Evolutionary conservation across 2,113 vertebrate genomes (phyloP).

Genomic region (Todiramphus chloris): DNA sequence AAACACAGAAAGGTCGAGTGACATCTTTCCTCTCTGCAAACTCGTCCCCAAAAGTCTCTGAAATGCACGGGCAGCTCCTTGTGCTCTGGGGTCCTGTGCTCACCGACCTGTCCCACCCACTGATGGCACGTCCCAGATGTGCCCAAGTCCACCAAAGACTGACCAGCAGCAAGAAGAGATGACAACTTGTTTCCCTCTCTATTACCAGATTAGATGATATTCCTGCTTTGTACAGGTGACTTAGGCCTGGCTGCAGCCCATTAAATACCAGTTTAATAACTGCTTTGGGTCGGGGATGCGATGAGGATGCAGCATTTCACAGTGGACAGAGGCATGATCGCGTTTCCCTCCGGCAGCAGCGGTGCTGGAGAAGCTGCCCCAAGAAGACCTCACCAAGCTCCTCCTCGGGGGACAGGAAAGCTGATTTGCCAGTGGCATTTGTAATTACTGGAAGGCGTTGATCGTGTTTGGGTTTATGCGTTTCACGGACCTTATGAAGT

Average conservation of each 20-base stretch:
- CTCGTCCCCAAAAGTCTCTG: not conserved
- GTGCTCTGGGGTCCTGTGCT: not conserved
- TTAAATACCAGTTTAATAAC: not conserved
- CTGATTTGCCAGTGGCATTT: not conserved
- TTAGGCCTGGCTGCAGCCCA: not conserved
- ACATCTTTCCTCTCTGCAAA: not conserved
- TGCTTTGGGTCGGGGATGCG: not conserved
- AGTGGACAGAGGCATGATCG: not conserved
- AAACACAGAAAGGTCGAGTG: not conserved
- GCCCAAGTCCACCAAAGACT: not conserved
- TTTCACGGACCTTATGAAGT: not conserved
- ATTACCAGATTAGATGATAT: accelerated
- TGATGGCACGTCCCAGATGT: not conserved
- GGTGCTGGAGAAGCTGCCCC: not conserved
- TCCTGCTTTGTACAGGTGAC: not conserved
- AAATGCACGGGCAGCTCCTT: accelerated
- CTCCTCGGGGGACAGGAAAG: not conserved
- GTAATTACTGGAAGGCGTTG: not conserved
- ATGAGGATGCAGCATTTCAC: not conserved
- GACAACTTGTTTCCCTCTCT: not conserved
- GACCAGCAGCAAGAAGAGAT: accelerated
- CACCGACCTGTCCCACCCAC: not conserved
- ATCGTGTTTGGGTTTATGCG: not conserved
- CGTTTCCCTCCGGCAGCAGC: not conserved
- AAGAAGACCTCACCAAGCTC: not conserved